Percentiles rank a stretch among this genome's conserved stretches.
Evolutionary conservation across 2,888 invertebrate genomes (phyloP).

Genomic region (Caradrina kadenii): DNA sequence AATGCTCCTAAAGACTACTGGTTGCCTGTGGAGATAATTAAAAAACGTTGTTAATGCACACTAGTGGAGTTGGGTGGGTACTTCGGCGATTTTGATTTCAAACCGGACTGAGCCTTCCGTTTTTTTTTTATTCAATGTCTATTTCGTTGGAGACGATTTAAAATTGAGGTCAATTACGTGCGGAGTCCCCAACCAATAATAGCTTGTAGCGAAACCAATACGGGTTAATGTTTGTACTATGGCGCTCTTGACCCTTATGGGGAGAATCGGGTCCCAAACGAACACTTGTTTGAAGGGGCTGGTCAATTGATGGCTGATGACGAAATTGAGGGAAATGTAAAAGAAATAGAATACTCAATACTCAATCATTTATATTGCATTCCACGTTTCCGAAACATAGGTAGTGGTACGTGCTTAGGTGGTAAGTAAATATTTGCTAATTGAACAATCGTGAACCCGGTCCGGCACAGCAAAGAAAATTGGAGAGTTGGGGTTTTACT

Average conservation of each 20-base stretch:
- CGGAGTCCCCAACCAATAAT: constrained; percentile 58
- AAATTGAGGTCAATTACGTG: constrained; percentile 71
- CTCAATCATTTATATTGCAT: too few relatives aligned
- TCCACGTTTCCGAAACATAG: too few relatives aligned
- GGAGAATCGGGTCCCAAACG: constrained; percentile 25
- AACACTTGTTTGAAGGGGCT: constrained; percentile 36
- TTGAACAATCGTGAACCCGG: too few relatives aligned
- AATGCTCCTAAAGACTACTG: too few relatives aligned
- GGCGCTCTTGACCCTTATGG: constrained; percentile 33
- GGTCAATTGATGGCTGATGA: constrained; percentile 7
- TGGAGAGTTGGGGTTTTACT: too few relatives aligned
- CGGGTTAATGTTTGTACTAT: constrained; percentile 54
- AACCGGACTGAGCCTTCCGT: constrained; percentile 25
- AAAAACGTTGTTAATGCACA: too few relatives aligned
- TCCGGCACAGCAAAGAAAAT: too few relatives aligned
- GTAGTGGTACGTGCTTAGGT: too few relatives aligned
- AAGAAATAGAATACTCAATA: neutral
- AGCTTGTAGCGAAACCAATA: constrained; percentile 60
- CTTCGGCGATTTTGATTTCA: neutral
- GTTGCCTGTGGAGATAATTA: too few relatives aligned
- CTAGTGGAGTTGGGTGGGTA: too few relatives aligned
- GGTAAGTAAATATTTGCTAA: too few relatives aligned
- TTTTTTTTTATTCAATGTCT: neutral
- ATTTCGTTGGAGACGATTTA: constrained; percentile 55
- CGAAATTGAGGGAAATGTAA: neutral